Evolutionary conservation across 2,113 vertebrate species (phyloP).

Genomic region (Euleptes europaea): DNA sequence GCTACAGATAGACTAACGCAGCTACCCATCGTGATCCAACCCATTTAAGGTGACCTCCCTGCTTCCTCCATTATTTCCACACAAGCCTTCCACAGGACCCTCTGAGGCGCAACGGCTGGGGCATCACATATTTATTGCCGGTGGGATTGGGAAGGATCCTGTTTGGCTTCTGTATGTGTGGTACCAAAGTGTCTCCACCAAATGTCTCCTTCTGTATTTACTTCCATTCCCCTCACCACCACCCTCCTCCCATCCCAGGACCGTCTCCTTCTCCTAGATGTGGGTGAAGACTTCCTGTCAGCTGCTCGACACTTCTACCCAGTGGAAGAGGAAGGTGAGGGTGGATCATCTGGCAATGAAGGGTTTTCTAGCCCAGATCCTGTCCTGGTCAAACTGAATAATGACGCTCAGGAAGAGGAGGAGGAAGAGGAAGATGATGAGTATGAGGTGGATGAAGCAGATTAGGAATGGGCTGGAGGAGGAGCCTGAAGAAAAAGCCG

Average conservation of each 20-base stretch:
- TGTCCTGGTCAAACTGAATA: slow-evolving; percentile 72
- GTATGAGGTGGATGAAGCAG: no score
- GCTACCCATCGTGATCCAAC: no score
- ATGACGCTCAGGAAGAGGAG: slow-evolving; percentile 41
- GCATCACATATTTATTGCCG: not conserved
- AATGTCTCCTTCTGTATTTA: not conserved
- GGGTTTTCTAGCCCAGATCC: slow-evolving; percentile 71
- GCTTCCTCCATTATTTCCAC: not conserved
- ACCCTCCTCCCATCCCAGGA: slow-evolving; percentile 66
- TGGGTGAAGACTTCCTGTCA: slow-evolving; percentile 79
- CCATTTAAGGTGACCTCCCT: no score
- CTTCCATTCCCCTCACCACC: not conserved
- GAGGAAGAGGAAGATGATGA: slow-evolving; percentile 59
- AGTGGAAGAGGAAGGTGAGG: slow-evolving; percentile 54
- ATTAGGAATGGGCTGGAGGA: not conserved
- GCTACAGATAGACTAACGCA: no score
- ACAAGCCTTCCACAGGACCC: not conserved
- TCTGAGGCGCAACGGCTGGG: not conserved
- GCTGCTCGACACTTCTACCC: slow-evolving; percentile 83
- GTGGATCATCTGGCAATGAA: slow-evolving; percentile 63
- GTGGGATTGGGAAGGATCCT: not conserved
- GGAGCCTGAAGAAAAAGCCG: not conserved
- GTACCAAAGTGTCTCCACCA: not conserved
- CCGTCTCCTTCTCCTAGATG: slow-evolving; percentile 81
- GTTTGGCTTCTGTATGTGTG: not conserved